Evolutionary conservation across 2,797 vertebrate species (phyloP).

Genomic region (Threskiornis aethiopicus): DNA sequence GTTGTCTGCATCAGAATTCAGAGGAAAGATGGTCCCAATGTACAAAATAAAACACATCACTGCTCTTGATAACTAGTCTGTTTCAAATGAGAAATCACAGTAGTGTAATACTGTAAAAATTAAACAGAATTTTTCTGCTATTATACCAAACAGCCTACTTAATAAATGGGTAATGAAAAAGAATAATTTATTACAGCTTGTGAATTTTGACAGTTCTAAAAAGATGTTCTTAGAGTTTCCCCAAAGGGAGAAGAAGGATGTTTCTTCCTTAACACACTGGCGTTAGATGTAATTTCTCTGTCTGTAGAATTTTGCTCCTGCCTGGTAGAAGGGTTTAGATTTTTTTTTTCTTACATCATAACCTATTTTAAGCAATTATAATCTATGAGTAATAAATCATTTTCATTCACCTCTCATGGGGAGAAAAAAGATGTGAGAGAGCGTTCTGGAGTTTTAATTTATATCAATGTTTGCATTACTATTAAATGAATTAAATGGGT

Average conservation of each 20-base stretch:
- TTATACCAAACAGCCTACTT: constrained; percentile 80
- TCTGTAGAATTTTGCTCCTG: constrained; percentile 75
- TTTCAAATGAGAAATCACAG: constrained; percentile 72
- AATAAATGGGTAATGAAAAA: constrained; percentile 81
- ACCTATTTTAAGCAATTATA: constrained; percentile 78
- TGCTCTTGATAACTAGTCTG: constrained; percentile 60
- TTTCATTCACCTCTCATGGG: constrained; percentile 66
- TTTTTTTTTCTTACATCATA: constrained; percentile 67
- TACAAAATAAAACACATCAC: constrained; percentile 31
- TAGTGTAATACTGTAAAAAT: constrained; percentile 72
- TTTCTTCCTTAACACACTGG: constrained; percentile 69
- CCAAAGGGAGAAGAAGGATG: constrained; percentile 73
- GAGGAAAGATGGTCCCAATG: not conserved
- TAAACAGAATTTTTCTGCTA: constrained; percentile 78
- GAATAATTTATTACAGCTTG: constrained; percentile 83
- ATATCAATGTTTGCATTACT: constrained; percentile 64
- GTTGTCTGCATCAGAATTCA: not conserved
- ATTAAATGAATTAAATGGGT: constrained; percentile 56
- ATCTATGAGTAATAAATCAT: constrained; percentile 73
- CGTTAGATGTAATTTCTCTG: constrained; percentile 76
- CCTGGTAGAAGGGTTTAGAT: constrained; percentile 62
- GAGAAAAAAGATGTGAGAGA: constrained; percentile 46
- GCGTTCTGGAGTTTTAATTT: constrained; percentile 50
- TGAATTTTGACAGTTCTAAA: constrained; percentile 82
- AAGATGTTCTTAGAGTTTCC: constrained; percentile 78